These are phyloP conservation scores for Echinops telfairi DNA, from an alignment of 2,113 vertebrate species.

Conservation along the genomic window DNA sequence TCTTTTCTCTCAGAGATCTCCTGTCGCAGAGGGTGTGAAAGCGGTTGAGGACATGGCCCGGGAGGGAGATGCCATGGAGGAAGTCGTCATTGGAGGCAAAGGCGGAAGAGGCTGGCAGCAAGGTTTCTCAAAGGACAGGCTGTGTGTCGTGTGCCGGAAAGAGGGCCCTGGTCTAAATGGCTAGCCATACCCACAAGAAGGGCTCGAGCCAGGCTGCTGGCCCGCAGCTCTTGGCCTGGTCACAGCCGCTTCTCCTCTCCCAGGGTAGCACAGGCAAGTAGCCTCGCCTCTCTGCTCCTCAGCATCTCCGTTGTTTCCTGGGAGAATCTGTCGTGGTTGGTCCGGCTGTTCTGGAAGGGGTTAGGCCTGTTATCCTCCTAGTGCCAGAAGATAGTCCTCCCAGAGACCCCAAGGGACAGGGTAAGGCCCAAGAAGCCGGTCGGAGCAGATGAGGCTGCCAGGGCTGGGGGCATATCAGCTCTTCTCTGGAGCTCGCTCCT, in stretches of 20 bases:
- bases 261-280: neutral
- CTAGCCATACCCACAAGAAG: neutral
- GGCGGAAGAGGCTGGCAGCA: neutral
- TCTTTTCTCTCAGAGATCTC: neutral
- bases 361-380: neutral
- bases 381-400: neutral
- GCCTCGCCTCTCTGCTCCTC: neutral
- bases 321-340: neutral
- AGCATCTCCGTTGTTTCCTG: neutral
- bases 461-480: too few relatives aligned
- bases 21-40: neutral
- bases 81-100: neutral
- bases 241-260: neutral
- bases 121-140: neutral
- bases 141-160: neutral
- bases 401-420: neutral
- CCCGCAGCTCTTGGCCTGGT: neutral
- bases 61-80: neutral
- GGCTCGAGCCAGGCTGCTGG: neutral
- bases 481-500: too few relatives aligned
- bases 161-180: neutral
- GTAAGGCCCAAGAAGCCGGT: neutral
- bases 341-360: neutral
- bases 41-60: neutral
- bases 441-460: too few relatives aligned